Conservation (phyloP, 1,140 invertebrate species). For the Conopomorpha cramerella region DNA sequence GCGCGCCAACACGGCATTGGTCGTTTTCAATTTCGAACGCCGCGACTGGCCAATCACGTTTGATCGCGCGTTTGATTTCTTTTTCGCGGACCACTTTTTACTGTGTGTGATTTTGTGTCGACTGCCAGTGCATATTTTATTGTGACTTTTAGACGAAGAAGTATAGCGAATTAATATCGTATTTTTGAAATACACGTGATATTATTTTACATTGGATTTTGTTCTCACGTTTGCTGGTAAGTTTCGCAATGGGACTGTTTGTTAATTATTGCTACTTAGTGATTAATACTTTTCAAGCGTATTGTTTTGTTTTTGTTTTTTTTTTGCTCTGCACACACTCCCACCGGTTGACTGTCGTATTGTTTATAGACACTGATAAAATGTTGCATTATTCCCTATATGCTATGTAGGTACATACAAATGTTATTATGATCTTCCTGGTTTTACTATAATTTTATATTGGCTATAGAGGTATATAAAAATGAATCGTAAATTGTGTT, state of each 20-base stretch:
- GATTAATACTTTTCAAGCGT: no score
- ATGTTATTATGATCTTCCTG: no score
- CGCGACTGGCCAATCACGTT: constrained; percentile 32
- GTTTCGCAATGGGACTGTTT: constrained; percentile 15
- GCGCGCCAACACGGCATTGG: constrained; percentile 18
- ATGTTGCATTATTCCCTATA: no score
- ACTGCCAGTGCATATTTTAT: constrained; percentile 35
- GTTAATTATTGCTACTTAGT: constrained; percentile 15
- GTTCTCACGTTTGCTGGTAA: constrained; percentile 35
- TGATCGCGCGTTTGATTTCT: constrained; percentile 29
- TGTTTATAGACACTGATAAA: no score
- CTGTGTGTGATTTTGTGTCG: constrained; percentile 30
- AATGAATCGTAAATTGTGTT: no score
- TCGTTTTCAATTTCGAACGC: constrained; percentile 38
- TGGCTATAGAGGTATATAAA: no score
- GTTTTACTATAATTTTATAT: no score
- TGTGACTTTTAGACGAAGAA: constrained; percentile 20
- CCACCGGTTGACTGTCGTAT: no score
- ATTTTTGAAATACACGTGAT: constrained; percentile 7
- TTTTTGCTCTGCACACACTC: no score
- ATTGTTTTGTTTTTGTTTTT: no score
- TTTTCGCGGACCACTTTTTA: constrained; percentile 26
- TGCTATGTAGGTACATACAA: no score
- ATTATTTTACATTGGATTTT: constrained; percentile 29
- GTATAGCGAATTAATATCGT: constrained; percentile 5